Conservation (phyloP, 2,888 invertebrate species). For the Beris chalybata region DNA sequence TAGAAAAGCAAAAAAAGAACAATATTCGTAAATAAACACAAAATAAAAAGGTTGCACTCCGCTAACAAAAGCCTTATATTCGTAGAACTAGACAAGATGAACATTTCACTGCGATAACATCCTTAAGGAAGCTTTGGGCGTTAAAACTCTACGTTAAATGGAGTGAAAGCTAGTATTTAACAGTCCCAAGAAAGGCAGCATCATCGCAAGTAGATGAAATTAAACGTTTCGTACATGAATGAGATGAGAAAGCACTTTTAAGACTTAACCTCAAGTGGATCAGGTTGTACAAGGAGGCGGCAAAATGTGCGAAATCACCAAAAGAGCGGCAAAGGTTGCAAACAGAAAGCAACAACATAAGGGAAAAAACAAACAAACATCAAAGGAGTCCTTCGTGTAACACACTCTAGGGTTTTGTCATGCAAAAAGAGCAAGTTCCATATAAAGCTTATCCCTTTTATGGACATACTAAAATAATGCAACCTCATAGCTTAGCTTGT, state of each 20-base stretch:
- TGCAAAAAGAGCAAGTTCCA: constrained; percentile 11
- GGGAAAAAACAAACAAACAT: constrained; percentile 8
- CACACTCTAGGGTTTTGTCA: constrained; percentile 1
- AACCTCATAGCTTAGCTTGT: constrained; percentile 56
- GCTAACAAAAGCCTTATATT: no score
- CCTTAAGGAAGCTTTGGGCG: no score
- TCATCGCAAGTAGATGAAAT: constrained; percentile 3
- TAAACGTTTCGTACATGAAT: not conserved
- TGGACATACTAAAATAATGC: constrained; percentile 40
- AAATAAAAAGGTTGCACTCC: no score
- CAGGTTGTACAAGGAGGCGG: not conserved
- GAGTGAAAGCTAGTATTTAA: no score
- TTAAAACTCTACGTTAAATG: no score
- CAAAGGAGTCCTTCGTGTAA: not conserved
- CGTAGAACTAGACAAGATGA: no score
- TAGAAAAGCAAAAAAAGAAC: no score
- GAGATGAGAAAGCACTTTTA: constrained; percentile 15
- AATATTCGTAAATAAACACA: no score
- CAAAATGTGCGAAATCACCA: constrained; percentile 16
- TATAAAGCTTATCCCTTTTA: constrained; percentile 23
- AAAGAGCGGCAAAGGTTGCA: constrained; percentile 1
- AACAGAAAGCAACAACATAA: no score
- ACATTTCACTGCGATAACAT: no score
- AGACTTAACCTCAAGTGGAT: constrained; percentile 4
- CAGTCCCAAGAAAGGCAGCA: no score